Base-by-base conservation (phyloP, 2,888 invertebrate species). In the Urechis unicinctus region DNA sequence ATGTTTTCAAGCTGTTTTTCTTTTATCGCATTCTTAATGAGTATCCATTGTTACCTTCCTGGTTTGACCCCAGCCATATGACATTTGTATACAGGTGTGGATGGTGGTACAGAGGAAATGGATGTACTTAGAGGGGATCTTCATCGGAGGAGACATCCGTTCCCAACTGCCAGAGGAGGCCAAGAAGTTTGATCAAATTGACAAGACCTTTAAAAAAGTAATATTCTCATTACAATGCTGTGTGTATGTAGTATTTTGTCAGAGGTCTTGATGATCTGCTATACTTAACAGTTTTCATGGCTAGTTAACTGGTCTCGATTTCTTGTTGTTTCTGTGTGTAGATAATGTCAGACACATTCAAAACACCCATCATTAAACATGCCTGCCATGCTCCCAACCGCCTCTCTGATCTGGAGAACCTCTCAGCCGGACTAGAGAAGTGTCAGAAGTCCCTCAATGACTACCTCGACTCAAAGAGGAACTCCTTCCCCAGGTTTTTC, bases 391-490 rank as follows among this genome's bases (percentile, higher is more conserved):
- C 86, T 0, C 72, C 82, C 43, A 91, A 89, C 46, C 83, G 91
- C 53, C 81, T 89, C 47, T 82, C 84, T 43, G 90, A 91, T 68
- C 86, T 94, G 59, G 81, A 86, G 67, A 82, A 83, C 47, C 80
- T 94, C 45, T 86, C 86, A 49, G 58, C 81, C 22, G 89, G 89
- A 1, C 80, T 95, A 52, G 93, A 94, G 73, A 86, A 84, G 75
- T 93, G 93, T 76, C 92, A 92, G 78, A 93, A 93, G 75, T 91
- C 92, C 0, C 80, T 94, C 53, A 89, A 89, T 70, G 90, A 92
- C 71, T 94, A 93, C 75, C 80, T 94, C 62, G 91, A 91, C 75
- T 85, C 88, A 0, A 93, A 93, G 78, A 82, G 94, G 48, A 85
- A 88, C 59, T 84, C 89, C 61, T 94, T 93, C 77, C 91, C 94